Evolutionary conservation across 2,113 vertebrate genomes (phyloP), one percentile per base, ranked within the genome.

Genomic region (Ginglymostoma cirratum): DNA sequence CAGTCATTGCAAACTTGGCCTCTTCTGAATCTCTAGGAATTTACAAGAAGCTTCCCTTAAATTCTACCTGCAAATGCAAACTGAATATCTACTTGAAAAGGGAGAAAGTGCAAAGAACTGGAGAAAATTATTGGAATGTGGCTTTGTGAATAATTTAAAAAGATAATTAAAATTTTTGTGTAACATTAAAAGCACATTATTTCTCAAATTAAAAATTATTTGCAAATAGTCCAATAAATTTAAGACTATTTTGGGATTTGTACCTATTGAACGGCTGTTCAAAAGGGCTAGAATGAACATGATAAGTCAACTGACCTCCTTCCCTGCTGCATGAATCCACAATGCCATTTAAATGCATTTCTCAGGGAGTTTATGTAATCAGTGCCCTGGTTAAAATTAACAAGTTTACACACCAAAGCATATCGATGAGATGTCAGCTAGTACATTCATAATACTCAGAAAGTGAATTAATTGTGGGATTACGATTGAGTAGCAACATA

Each of bases 111-210:
- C 34, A 87, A 12, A 52, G 6, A 24, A 27, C 4, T 52, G 85
- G 85, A 38, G 8, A 52, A 52, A 52, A 92, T 92, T 92, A 61
- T 66, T 92, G 55, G 87, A 65, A 55, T n/a, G 65, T n/a, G 8
- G 89, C 61, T 38, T n/a, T 92, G 55, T 92, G 89, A 92, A 92
- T 92, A 65, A 92, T 92, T 92, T 19, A 34, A 34, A 65, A 92
- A 24, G 17, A 92, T 92, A 66, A 92, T 92, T 65, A 66, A 83
- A 42, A 21, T 66, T 66, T 66, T 61, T 66, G 38, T 92, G 7
- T 92, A 38, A n/a, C 61, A 92, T 92, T 66, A 92, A 66, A 66
- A 87, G 42, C 21, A 17, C 65, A n/a, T 92, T 92, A 61, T 92
- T 66, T 38, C 89, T 66, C 65, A 92, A 65, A 65, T 5, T 66